Percentiles rank a stretch among this genome's conserved stretches.
Conservation (phyloP, 2,113 vertebrate species). For the Oreotrochilus melanogaster region DNA sequence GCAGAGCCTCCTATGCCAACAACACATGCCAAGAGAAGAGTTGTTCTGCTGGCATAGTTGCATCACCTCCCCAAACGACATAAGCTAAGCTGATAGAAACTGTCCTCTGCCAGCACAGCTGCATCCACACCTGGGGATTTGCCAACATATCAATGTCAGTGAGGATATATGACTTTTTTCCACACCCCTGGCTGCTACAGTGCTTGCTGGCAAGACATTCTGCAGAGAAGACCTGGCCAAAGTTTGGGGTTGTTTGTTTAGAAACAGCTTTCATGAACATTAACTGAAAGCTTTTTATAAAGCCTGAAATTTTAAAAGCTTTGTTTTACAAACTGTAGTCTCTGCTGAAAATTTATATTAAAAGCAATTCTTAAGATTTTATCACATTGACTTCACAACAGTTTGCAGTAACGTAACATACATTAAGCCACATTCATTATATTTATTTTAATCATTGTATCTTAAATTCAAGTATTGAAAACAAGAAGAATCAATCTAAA, state of each 20-base stretch:
- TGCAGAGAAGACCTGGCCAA: constrained; percentile 23
- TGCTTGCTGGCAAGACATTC: background rate
- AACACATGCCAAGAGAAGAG: background rate
- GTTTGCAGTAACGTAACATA: background rate
- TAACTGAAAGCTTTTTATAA: background rate
- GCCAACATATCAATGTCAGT: constrained; percentile 22
- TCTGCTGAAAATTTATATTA: background rate
- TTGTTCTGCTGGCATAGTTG: background rate
- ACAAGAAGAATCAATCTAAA: background rate
- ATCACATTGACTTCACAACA: background rate
- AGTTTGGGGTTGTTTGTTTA: constrained; percentile 26
- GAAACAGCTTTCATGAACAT: background rate
- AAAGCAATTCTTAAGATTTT: background rate
- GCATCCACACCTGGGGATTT: constrained; percentile 44
- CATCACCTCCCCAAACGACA: constrained; percentile 33
- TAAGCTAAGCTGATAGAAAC: background rate
- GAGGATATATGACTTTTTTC: constrained; percentile 34
- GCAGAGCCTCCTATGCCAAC: background rate
- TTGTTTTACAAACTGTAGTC: background rate
- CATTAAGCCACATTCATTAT: background rate
- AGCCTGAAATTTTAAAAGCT: background rate
- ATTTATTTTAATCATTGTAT: background rate
- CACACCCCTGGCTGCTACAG: constrained; percentile 46
- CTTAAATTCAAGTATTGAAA: background rate
- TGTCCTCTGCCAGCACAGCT: constrained; percentile 38